Evolutionary conservation across 1,140 invertebrate species (phyloP).

Genomic region (Colletes latitarsis): DNA sequence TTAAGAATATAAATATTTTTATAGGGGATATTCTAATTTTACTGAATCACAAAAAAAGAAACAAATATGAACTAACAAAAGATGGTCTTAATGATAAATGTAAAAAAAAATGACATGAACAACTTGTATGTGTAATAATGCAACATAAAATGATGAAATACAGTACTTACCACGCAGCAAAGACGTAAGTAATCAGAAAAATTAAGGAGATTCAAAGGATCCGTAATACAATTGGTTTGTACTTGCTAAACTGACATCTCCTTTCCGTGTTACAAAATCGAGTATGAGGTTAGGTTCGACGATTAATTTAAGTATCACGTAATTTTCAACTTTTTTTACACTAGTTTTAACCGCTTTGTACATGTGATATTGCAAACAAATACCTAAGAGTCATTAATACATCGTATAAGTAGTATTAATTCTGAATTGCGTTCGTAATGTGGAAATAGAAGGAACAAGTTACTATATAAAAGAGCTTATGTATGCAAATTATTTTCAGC

Average conservation of each 20-base stretch:
- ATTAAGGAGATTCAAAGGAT: slow-evolving; percentile 30
- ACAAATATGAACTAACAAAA: slow-evolving; percentile 12
- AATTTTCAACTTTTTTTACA: slow-evolving; percentile 31
- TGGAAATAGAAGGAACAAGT: slow-evolving; percentile 15
- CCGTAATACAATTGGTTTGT: slow-evolving; percentile 31
- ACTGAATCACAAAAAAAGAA: background rate
- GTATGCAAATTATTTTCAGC: slow-evolving; percentile 35
- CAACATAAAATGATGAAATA: background rate
- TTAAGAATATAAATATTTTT: background rate
- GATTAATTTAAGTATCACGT: slow-evolving; percentile 50
- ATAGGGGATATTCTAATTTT: background rate
- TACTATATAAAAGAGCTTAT: slow-evolving; percentile 20
- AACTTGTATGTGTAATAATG: background rate
- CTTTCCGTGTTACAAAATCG: slow-evolving; percentile 18
- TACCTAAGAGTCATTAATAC: slow-evolving; percentile 40
- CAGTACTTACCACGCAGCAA: slow-evolving; percentile 54
- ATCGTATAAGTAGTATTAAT: background rate
- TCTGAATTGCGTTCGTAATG: slow-evolving; percentile 1
- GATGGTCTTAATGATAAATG: background rate
- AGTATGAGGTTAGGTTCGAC: slow-evolving; percentile 56
- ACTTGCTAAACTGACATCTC: slow-evolving; percentile 57
- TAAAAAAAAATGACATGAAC: slow-evolving; percentile 7
- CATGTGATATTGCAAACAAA: slow-evolving; percentile 46
- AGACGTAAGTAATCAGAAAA: slow-evolving; percentile 36
- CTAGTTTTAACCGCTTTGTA: slow-evolving; percentile 39